Evolutionary conservation across 2,888 invertebrate species (phyloP).

Genomic region (Cheilosia grossa): DNA sequence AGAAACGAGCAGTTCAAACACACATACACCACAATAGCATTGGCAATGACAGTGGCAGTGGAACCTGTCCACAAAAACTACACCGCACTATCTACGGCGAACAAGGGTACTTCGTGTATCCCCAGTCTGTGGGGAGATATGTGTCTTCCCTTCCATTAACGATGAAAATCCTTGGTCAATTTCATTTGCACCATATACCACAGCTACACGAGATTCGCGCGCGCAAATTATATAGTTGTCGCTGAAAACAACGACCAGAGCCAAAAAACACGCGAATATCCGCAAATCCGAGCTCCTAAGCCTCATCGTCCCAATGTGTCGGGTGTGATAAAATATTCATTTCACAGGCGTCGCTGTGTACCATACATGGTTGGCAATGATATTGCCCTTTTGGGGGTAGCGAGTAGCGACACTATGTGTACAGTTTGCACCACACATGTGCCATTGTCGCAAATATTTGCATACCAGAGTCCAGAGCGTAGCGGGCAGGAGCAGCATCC

Average conservation of each 20-base stretch:
- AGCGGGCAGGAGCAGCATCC: constrained; percentile 15
- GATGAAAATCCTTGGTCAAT: constrained; percentile 63
- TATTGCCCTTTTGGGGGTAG: constrained; percentile 62
- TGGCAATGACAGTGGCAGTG: constrained; percentile 73
- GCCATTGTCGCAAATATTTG: constrained; percentile 68
- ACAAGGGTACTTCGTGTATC: constrained; percentile 42
- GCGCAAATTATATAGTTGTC: constrained; percentile 60
- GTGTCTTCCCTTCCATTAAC: constrained; percentile 49
- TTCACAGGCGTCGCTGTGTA: constrained; percentile 45
- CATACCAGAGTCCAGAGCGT: constrained; percentile 45
- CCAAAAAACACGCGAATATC: constrained; percentile 37
- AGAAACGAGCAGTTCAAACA: constrained; percentile 34
- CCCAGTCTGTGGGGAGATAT: constrained; percentile 27
- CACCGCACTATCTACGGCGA: constrained; percentile 40
- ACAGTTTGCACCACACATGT: constrained; percentile 45
- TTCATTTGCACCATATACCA: constrained; percentile 53
- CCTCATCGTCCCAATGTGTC: constrained; percentile 49
- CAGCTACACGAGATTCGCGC: constrained; percentile 52
- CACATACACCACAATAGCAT: constrained; percentile 49
- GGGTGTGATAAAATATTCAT: constrained; percentile 71
- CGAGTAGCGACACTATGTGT: neutral
- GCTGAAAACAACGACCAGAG: constrained; percentile 43
- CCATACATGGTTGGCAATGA: constrained; percentile 43
- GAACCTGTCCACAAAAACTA: constrained; percentile 61
- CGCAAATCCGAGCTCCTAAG: constrained; percentile 50